Evolutionary conservation across 2,113 vertebrate genomes (phyloP), one percentile per base, ranked within the genome.

Genomic region (Ranitomeya imitator): DNA sequence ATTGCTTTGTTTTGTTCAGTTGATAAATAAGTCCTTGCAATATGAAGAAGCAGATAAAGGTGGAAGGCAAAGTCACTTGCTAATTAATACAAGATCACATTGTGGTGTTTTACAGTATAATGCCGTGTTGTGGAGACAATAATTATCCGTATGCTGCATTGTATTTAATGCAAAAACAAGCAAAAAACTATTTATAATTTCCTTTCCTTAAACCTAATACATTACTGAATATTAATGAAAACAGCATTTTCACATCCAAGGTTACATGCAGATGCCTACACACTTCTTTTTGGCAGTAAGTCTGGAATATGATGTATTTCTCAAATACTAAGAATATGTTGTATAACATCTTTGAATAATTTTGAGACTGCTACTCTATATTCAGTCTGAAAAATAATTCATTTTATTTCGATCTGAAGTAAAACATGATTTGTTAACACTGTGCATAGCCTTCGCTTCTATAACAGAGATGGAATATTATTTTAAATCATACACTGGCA

Each of bases 381-480:
- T 81, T 81, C 79, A 60, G 57, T 81, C 79, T 81, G 57, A 37
- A 81, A 79, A 61, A 81, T 60, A 81, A 81, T 81, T 81, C 79
- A 81, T 81, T 81, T 81, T 81, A 60, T 81, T 81, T 81, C 57
- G 55, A 59, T 81, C 79, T 31, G 18, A 81, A 61, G 31, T 31
- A 81, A 81, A 61, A 61, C 59, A 81, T 81, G 79, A 81, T 81
- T 81, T 81, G 79, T 81, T 81, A 81, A 81, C 79, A 60, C 55
- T 19, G 57, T 60, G 57, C 79, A 60, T 61, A 60, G 79, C 79
- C 54, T 80, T 79, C 77, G 23, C 14, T 79, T 80, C 78, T 80
- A 18, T 31, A 14, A 81, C 8, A 37, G 15, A 15, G 26, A 61
- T 18, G 26, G 31, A 60, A 81, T 60, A 61, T 37, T 81, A 31